Percentiles rank a stretch among this genome's conserved stretches.
These are phyloP conservation scores for Engraulis encrasicolus DNA, from an alignment of 2,113 vertebrate genomes.

Conservation along the genomic window DNA sequence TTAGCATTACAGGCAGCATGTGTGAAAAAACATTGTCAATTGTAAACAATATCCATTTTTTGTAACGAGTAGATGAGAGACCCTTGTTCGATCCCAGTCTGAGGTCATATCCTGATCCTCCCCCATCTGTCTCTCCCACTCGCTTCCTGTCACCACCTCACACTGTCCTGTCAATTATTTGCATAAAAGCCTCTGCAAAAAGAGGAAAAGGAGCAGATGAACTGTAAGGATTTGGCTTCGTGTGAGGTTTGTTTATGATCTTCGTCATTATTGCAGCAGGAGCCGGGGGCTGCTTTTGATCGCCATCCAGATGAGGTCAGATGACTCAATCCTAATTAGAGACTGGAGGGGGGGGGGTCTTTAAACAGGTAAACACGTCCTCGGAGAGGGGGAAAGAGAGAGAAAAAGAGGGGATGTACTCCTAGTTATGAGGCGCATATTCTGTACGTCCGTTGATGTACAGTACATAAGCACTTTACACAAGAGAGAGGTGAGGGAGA, in stretches of 20 bases:
- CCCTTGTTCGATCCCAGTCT: too few species aligned
- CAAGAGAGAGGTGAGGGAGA: not conserved
- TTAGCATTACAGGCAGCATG: not conserved
- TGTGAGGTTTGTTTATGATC: not conserved
- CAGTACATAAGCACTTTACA: too few species aligned
- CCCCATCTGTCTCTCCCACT: too few species aligned
- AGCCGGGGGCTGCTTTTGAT: slow-evolving; percentile 7
- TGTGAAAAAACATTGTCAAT: not conserved
- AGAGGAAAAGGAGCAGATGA: too few species aligned
- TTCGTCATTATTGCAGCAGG: not conserved
- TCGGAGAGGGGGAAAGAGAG: too few species aligned
- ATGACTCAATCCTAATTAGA: slow-evolving; percentile 19
- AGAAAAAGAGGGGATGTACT: too few species aligned
- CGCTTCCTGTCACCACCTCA: too few species aligned
- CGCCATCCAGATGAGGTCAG: not conserved
- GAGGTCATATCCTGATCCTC: too few species aligned
- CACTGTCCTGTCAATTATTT: too few species aligned
- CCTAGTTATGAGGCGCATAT: too few species aligned
- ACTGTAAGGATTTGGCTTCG: not conserved
- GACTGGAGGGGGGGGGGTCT: not conserved
- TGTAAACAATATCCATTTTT: not conserved
- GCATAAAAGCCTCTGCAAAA: too few species aligned
- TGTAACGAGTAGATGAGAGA: not conserved
- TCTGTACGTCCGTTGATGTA: too few species aligned
- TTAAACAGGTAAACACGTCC: not conserved